Evolutionary conservation across 1,140 invertebrate genomes (phyloP).

Genomic region (Sipha flava): DNA sequence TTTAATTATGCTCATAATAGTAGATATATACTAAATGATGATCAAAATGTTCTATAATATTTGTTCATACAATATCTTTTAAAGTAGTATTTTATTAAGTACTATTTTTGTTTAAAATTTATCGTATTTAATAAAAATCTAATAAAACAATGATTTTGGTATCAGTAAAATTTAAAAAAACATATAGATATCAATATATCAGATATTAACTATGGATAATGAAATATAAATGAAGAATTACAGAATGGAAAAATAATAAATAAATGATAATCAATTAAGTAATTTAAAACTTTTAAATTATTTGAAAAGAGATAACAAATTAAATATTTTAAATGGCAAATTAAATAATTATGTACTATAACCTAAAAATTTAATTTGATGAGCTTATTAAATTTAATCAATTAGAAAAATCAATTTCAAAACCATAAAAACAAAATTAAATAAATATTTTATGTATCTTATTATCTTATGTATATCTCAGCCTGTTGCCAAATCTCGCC

Average conservation of each 20-base stretch:
- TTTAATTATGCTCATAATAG: too few relatives aligned
- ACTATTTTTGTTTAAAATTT: too few relatives aligned
- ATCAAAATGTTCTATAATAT: too few relatives aligned
- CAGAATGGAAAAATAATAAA: neutral
- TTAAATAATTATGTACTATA: neutral
- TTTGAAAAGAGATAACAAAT: neutral
- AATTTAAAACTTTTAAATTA: neutral
- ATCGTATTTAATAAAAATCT: too few relatives aligned
- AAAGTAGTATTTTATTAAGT: too few relatives aligned
- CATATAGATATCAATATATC: too few relatives aligned
- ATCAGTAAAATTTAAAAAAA: too few relatives aligned
- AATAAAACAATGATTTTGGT: too few relatives aligned
- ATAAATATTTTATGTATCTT: too few relatives aligned
- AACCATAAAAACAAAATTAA: neutral
- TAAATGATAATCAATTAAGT: neutral
- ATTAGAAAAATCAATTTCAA: neutral
- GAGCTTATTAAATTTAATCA: neutral
- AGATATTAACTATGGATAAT: too few relatives aligned
- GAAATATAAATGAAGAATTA: neutral
- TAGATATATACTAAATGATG: too few relatives aligned
- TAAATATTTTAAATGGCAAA: neutral
- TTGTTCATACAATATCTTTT: too few relatives aligned
- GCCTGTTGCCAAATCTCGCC: neutral
- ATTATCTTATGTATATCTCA: neutral
- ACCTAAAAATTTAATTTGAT: neutral